phyloP scores from a whole-genome alignment of 2,888 invertebrate species.

The Galeopsomyia nigrocyanea region DNA sequence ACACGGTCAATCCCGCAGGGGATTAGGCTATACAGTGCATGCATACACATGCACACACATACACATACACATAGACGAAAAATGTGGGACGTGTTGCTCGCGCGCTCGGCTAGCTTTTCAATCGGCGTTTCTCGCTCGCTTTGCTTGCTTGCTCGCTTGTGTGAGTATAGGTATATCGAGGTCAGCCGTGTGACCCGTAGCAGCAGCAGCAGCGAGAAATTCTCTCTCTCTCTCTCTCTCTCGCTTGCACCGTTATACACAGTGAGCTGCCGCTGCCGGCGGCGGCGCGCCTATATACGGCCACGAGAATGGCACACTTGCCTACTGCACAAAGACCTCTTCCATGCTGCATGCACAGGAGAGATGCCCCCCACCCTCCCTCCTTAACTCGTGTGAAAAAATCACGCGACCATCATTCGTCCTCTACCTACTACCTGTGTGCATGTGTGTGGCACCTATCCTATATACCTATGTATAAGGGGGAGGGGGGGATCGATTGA shows the following conservation, averaged over 20 bases:
- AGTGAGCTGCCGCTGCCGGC: background rate
- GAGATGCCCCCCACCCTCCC: background rate
- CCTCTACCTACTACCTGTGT: too few species aligned
- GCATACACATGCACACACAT: background rate
- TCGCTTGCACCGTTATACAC: constrained; percentile 35
- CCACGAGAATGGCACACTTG: constrained; percentile 28
- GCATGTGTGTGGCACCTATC: too few species aligned
- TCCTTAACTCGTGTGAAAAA: constrained; percentile 42
- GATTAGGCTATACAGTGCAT: constrained; percentile 17
- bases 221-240: constrained; percentile 34
- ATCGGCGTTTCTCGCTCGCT: constrained; percentile 27
- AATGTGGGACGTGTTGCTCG: constrained; percentile 29
- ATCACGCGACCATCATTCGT: constrained; percentile 34
- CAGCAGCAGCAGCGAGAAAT: constrained; percentile 17
- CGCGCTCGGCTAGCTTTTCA: constrained; percentile 21
- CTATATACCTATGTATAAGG: constrained; percentile 42
- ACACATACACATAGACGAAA: constrained; percentile 12
- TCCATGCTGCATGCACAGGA: background rate
- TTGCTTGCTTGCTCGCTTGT: background rate
- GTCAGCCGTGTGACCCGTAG: constrained; percentile 40
- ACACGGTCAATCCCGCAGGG: constrained; percentile 18
- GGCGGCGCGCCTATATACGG: constrained; percentile 30
- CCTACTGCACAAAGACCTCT: constrained; percentile 3
- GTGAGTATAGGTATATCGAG: constrained; percentile 31
- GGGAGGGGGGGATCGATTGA: constrained; percentile 48